Conservation (phyloP, 2,113 vertebrate genomes). For the Chlorodrepanis virens region DNA sequence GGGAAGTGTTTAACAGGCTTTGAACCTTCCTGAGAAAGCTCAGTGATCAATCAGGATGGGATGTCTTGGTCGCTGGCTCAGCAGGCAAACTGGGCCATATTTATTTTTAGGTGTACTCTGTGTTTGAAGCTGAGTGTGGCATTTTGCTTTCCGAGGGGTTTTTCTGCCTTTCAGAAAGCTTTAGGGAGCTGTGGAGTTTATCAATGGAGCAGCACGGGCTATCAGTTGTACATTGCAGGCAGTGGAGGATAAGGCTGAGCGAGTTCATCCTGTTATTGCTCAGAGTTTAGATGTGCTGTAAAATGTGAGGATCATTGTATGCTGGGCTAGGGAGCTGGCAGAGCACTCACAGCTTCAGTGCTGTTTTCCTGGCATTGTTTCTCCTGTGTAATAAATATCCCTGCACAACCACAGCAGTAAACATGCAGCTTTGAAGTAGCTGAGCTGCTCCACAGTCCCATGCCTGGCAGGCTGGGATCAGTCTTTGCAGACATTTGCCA, state of each 20-base stretch:
- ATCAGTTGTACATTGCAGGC: background rate
- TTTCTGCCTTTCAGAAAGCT: background rate
- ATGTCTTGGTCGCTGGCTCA: background rate
- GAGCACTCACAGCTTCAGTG: background rate
- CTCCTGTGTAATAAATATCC: background rate
- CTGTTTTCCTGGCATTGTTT: constrained; percentile 1
- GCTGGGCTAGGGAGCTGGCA: background rate
- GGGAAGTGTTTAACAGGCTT: constrained; percentile 15
- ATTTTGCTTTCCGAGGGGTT: background rate
- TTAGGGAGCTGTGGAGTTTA: background rate
- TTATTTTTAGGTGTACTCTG: constrained; percentile 13
- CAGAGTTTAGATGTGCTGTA: background rate
- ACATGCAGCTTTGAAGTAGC: background rate
- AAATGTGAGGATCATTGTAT: background rate
- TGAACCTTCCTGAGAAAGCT: background rate
- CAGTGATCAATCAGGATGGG: background rate
- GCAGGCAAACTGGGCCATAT: background rate
- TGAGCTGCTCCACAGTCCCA: background rate
- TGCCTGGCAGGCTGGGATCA: background rate
- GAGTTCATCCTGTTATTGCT: background rate
- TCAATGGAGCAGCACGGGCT: background rate
- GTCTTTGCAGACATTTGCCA: background rate
- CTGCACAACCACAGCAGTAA: background rate
- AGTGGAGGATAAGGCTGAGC: background rate
- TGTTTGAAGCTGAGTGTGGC: background rate